phyloP scores from a whole-genome alignment of 2,888 invertebrate genomes.

The Schizaphis graminum region DNA sequence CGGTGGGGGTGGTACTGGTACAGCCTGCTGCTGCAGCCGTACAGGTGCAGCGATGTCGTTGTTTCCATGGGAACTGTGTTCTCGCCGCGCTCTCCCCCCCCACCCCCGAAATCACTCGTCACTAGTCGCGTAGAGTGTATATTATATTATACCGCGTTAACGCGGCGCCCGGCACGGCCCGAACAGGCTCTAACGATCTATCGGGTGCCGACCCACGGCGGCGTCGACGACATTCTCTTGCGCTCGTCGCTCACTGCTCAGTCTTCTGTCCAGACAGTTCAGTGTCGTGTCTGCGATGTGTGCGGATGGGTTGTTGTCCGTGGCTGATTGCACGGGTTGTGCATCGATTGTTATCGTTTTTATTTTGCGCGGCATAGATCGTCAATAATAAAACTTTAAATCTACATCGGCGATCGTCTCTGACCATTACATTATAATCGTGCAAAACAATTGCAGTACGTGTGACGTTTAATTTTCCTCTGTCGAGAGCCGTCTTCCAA shows the following conservation, averaged over 20 bases:
- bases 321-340: neutral
- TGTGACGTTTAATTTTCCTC: neutral
- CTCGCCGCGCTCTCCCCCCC: neutral
- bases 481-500: neutral
- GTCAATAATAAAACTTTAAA: neutral
- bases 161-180: neutral
- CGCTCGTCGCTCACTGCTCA: neutral
- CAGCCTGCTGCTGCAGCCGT: neutral
- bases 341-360: neutral
- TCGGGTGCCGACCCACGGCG: neutral
- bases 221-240: neutral
- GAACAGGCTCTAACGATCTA: slow-evolving; percentile 5
- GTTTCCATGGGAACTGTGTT: neutral
- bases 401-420: neutral
- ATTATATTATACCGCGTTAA: neutral
- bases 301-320: neutral
- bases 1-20: neutral
- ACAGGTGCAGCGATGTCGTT: neutral
- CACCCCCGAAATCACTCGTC: neutral
- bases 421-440: neutral
- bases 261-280: neutral
- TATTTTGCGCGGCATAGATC: neutral
- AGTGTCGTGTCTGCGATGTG: neutral
- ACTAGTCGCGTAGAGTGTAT: neutral
- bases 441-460: neutral